Percentiles rank a stretch among this genome's conserved stretches.
Evolutionary conservation across 2,113 vertebrate species (phyloP).

Genomic region (Nothocercus nigrocapillus): DNA sequence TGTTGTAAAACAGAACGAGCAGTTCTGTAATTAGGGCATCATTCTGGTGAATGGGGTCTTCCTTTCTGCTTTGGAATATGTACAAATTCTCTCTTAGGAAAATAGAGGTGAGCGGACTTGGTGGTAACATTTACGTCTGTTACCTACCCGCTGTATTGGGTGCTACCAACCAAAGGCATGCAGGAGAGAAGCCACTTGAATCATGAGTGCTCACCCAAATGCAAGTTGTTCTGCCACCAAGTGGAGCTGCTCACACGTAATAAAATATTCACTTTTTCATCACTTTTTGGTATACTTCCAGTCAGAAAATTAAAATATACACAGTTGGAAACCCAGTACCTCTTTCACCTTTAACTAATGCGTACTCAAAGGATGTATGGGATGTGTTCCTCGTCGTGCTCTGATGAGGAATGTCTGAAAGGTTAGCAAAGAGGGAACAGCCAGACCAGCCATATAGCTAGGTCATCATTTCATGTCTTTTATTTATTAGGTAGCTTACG

Average conservation of each 20-base stretch:
- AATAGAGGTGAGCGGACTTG: neutral
- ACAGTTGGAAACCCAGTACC: neutral
- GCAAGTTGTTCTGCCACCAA: neutral
- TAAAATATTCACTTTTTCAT: neutral
- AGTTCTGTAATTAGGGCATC: neutral
- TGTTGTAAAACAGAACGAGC: neutral
- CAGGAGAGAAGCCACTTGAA: neutral
- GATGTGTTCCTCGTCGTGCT: neutral
- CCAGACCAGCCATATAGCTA: neutral
- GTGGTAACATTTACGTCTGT: neutral
- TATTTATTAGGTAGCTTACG: neutral
- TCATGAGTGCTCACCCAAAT: neutral
- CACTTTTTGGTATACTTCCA: neutral
- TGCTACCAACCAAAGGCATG: neutral
- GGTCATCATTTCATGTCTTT: neutral
- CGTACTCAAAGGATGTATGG: neutral
- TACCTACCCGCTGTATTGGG: neutral
- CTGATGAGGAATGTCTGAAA: neutral
- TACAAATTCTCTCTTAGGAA: neutral
- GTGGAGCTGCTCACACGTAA: neutral
- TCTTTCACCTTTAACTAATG: neutral
- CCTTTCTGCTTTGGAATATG: neutral
- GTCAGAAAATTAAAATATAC: neutral
- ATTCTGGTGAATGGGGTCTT: accelerated
- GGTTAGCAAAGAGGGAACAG: neutral